phyloP scores from a whole-genome alignment of 2,113 vertebrate genomes.

The Beaufortia kweichowensis region DNA sequence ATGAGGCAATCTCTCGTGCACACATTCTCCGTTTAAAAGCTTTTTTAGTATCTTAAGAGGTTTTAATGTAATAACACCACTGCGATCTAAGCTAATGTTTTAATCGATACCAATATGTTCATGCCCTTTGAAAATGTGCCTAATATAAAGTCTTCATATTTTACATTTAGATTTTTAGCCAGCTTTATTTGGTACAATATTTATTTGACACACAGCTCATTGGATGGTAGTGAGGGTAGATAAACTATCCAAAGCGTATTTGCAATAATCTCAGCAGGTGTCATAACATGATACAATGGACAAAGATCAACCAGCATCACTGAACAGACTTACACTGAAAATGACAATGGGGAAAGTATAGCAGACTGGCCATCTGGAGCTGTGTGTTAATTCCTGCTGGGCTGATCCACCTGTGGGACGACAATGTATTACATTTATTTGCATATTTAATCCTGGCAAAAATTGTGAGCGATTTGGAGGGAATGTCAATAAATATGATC shows the following conservation, averaged over 20 bases:
- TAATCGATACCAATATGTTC: neutral
- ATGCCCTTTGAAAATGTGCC: neutral
- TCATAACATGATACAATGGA: neutral
- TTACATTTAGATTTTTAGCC: neutral
- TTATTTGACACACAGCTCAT: neutral
- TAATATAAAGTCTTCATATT: neutral
- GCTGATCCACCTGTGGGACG: slow-evolving; percentile 24
- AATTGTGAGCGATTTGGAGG: neutral
- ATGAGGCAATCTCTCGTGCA: neutral
- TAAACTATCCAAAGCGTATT: neutral
- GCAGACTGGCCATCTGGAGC: slow-evolving; percentile 24
- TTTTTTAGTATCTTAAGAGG: neutral
- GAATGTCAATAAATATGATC: neutral
- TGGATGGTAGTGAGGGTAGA: neutral
- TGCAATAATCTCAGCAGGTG: slow-evolving; percentile 18
- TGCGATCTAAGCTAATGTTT: neutral
- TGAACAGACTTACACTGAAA: slow-evolving; percentile 1
- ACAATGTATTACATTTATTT: slow-evolving; percentile 35
- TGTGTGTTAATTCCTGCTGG: slow-evolving; percentile 3
- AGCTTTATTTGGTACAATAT: neutral
- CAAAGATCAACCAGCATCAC: slow-evolving; percentile 4
- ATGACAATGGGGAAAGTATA: neutral
- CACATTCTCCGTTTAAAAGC: neutral
- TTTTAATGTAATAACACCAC: neutral
- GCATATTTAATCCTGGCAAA: slow-evolving; percentile 18